phyloP scores from a whole-genome alignment of 2,888 invertebrate species.

The Diogma glabrata region DNA sequence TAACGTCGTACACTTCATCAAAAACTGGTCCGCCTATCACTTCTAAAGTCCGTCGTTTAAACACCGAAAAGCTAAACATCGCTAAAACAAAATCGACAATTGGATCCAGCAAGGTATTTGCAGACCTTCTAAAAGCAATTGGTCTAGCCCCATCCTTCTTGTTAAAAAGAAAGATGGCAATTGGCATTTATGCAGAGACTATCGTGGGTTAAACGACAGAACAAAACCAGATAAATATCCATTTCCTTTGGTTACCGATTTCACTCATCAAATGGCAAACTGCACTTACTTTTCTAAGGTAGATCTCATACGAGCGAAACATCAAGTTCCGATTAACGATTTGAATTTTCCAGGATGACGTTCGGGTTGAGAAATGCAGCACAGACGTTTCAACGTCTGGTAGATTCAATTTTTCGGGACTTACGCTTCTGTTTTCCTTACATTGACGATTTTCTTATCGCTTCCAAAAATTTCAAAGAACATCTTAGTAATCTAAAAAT shows the following conservation, averaged over 20 bases:
- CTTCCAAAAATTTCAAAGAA: not conserved
- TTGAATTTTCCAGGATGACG: slow-evolving; percentile 25
- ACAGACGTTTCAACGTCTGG: slow-evolving; percentile 3
- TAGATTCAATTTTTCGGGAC: slow-evolving; percentile 1
- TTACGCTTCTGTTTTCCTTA: slow-evolving; percentile 2
- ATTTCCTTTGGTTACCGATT: not conserved
- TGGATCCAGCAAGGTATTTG: slow-evolving; percentile 2
- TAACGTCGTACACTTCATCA: too few relatives aligned
- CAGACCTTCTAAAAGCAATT: slow-evolving; percentile 6
- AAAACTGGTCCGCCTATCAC: not conserved
- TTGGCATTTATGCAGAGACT: slow-evolving; percentile 5
- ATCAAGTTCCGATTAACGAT: slow-evolving; percentile 28
- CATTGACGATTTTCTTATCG: slow-evolving; percentile 8
- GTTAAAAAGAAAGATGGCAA: slow-evolving; percentile 2
- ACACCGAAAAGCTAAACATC: not conserved
- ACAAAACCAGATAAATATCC: slow-evolving; percentile 4
- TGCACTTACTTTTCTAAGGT: not conserved
- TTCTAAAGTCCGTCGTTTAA: not conserved
- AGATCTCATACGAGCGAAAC: slow-evolving; percentile 1
- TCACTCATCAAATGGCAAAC: too few relatives aligned
- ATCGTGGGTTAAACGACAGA: not conserved
- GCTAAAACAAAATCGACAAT: not conserved
- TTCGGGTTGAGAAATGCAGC: slow-evolving; percentile 23
- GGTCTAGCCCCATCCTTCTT: slow-evolving; percentile 5
- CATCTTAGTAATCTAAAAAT: slow-evolving; percentile 1